A percentile compares a stretch with the other conserved stretches of the same genome.
phyloP scores from a whole-genome alignment of 2,888 invertebrate genomes.

The Apamea epomidion region DNA sequence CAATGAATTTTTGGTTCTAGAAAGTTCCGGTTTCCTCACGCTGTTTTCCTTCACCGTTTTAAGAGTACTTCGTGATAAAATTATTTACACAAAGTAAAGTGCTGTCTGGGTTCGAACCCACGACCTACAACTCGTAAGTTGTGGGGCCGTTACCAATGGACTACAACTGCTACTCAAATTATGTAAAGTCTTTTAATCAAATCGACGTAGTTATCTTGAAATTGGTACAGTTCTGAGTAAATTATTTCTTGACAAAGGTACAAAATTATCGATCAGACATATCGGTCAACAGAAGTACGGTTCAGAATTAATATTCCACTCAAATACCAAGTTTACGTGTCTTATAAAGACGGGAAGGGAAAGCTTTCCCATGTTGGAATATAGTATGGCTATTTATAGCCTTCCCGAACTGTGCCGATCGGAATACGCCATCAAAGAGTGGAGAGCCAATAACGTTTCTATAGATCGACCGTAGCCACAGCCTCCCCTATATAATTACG shows the following conservation, averaged over 20 bases:
- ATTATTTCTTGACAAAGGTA: neutral
- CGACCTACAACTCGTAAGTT: too few relatives aligned
- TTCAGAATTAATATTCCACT: constrained; percentile 44
- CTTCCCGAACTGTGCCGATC: constrained; percentile 39
- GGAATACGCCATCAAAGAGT: constrained; percentile 59
- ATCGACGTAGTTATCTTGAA: neutral
- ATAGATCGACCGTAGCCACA: constrained; percentile 65
- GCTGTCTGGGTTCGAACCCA: neutral
- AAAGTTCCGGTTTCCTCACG: too few relatives aligned
- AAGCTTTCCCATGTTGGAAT: constrained; percentile 53
- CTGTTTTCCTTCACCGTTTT: neutral
- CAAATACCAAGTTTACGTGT: constrained; percentile 36
- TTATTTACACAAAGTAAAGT: neutral
- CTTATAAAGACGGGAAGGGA: constrained; percentile 32
- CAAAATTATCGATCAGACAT: constrained; percentile 1
- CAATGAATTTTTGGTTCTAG: neutral
- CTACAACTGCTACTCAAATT: neutral
- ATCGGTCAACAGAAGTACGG: constrained; percentile 1
- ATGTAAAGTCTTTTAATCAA: neutral
- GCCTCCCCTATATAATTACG: constrained; percentile 75
- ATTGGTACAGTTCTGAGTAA: neutral
- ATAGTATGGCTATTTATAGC: constrained; percentile 41
- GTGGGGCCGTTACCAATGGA: too few relatives aligned
- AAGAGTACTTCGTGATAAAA: neutral
- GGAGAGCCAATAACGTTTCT: constrained; percentile 71